These are phyloP conservation scores for Nycticorax nycticorax DNA, from an alignment of 2,113 vertebrate species.

Conservation along the genomic window DNA sequence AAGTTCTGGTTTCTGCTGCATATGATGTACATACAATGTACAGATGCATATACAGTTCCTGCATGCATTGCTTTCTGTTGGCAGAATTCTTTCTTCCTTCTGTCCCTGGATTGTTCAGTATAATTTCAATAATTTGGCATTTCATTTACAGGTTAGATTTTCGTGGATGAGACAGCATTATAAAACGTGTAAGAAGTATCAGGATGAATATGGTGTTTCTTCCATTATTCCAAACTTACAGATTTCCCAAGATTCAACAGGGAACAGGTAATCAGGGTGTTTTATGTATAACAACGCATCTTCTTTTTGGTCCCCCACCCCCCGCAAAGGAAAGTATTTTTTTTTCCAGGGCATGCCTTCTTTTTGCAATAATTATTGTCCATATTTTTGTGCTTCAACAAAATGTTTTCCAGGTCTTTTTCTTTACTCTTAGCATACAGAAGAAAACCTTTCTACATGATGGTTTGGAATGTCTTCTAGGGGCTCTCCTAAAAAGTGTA, in stretches of 20 bases:
- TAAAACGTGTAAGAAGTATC: conserved; percentile 83
- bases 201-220: conserved; percentile 81
- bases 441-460: neutral
- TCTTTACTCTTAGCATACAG: neutral
- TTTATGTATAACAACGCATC: neutral
- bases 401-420: neutral
- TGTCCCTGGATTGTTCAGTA: neutral
- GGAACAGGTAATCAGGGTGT: conserved; percentile 75
- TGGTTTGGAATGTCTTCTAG: conserved; percentile 19
- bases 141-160: conserved; percentile 80
- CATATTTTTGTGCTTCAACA: neutral
- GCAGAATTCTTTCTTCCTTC: conserved; percentile 25
- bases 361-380: neutral
- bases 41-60: neutral
- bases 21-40: neutral
- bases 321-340: neutral
- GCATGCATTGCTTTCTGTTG: neutral
- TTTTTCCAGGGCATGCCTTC: conserved; percentile 9
- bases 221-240: conserved; percentile 78
- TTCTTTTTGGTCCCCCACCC: neutral
- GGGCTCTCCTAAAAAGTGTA: neutral
- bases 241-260: conserved; percentile 78
- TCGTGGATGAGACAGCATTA: conserved; percentile 84
- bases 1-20: neutral
- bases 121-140: conserved; percentile 55